Evolutionary conservation across 2,113 vertebrate species (phyloP).

Genomic region (Erythrocercus mccallii): DNA sequence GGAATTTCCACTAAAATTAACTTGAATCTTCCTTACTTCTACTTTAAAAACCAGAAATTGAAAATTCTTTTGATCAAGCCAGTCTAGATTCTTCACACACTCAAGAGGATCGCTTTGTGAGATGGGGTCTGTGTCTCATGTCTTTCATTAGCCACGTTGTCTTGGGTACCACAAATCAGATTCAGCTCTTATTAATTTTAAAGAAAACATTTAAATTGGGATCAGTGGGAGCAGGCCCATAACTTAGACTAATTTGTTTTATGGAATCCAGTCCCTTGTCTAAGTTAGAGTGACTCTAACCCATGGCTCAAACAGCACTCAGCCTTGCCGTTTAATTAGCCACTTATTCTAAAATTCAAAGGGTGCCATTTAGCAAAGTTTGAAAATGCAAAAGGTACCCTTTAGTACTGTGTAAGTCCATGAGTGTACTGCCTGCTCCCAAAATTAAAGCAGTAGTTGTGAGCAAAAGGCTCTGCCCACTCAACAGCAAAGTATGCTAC

Average conservation of each 20-base stretch:
- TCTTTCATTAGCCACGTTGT: background rate
- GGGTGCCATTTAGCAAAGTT: background rate
- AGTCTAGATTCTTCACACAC: background rate
- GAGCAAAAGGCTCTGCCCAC: background rate
- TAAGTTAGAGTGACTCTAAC: background rate
- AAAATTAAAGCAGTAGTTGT: background rate
- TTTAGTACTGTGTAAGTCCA: background rate
- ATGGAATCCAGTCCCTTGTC: background rate
- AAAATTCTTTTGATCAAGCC: background rate
- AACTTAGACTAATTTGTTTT: background rate
- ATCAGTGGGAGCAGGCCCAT: background rate
- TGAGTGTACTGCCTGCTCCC: background rate
- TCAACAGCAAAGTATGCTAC: background rate
- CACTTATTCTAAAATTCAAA: background rate
- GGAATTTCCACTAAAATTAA: constrained; percentile 8
- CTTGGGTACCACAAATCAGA: background rate
- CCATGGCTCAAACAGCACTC: background rate
- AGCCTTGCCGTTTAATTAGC: constrained; percentile 13
- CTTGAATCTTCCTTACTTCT: background rate
- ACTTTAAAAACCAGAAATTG: background rate
- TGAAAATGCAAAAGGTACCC: background rate
- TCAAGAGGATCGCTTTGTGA: background rate
- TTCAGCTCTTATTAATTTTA: background rate
- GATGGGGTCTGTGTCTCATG: background rate
- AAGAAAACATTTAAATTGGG: background rate